Conservation (phyloP, 2,113 vertebrate species). For the Dromiciops gliroides region DNA sequence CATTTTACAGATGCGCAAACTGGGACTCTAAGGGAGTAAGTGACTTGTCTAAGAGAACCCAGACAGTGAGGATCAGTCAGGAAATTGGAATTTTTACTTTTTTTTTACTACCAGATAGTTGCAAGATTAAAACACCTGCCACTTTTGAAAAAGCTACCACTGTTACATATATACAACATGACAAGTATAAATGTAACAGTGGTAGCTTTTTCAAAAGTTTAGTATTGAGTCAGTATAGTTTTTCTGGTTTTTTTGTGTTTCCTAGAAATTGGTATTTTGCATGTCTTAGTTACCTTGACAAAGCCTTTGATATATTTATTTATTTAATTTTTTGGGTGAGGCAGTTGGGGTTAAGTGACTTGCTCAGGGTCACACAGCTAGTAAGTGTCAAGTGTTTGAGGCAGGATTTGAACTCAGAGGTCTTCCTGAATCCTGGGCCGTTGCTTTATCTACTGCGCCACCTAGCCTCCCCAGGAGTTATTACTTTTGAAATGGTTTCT, state of each 20-base stretch:
- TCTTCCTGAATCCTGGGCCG: too few species aligned
- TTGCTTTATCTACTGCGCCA: too few species aligned
- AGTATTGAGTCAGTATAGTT: neutral
- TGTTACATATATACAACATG: too few species aligned
- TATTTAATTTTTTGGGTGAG: too few species aligned
- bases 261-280: neutral
- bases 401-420: too few species aligned
- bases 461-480: too few species aligned
- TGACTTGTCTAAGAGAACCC: neutral
- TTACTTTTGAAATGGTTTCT: conserved; percentile 34
- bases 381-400: too few species aligned
- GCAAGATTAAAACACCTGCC: too few species aligned
- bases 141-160: too few species aligned
- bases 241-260: conserved; percentile 8
- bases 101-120: too few species aligned
- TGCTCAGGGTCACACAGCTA: too few species aligned
- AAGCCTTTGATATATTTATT: conserved; percentile 12
- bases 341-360: too few species aligned
- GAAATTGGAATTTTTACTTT: neutral
- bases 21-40: neutral
- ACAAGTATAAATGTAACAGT: neutral
- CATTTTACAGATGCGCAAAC: conserved; percentile 27
- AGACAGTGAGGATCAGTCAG: neutral
- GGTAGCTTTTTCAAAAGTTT: neutral
- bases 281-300: neutral